Evolutionary conservation across 2,797 vertebrate genomes (phyloP), one percentile per base, ranked within the genome.

Genomic region (Antrozous pallidus): DNA sequence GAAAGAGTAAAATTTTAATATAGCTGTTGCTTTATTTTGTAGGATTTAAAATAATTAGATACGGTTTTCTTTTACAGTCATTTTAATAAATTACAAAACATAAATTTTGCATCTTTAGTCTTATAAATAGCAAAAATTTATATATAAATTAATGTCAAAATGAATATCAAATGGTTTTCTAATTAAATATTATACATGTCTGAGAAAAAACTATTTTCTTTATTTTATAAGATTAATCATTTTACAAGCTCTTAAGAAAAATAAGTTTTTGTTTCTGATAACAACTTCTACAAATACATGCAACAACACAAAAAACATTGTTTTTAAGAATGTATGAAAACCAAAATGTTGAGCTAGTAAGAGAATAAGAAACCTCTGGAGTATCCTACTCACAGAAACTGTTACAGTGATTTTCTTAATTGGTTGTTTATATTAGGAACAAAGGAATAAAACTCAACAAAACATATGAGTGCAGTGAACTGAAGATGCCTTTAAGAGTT

Each of bases 1-100:
- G 73, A 80, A 94, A 95, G 38, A 79, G 20, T 77, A 90, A 73
- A 78, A 61, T 93, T 94, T 94, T 95, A 81, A 51, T 94, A 22
- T 70, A 58, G 54, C 20, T 94, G 45, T 84, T 84, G 38, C 91
- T 93, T 87, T 58, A 67, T 77, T 92, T 92, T 54, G 49, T 6
- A 49, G 24, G 17, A 20, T 91, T 96, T 91, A 71, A 90, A 40
- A 71, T 61, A 84, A 40, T 47, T 92, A 73, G 47, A 70, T 56
- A 0, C 31, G 79, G 12, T 45, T 56, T 92, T 65, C 26, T 84
- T 73, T 90, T 54, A 36, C 79, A 71, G 45, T 8, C 8, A 82
- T 83, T 85, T 95, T 95, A 94, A 45, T 93, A 83, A 17, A 80
- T 4, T 56, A 88, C 33, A 85, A 94, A 94, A 83, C 4, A 74